Evolutionary conservation across 2,888 invertebrate species (phyloP).

Genomic region (Nomada ferruginata): DNA sequence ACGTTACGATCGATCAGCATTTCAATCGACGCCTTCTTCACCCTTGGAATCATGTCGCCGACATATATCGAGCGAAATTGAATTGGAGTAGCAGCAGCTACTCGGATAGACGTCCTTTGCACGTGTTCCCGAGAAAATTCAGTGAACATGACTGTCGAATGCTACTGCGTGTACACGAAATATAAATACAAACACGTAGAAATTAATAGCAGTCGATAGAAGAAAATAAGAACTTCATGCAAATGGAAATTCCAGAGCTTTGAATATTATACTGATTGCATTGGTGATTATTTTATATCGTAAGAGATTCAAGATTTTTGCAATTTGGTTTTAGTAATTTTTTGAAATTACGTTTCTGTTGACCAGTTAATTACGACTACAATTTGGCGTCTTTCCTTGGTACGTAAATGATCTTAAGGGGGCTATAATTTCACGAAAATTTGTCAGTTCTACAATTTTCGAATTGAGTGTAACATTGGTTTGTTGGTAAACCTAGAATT

Average conservation of each 20-base stretch:
- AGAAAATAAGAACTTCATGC: neutral
- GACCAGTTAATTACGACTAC: too few species aligned
- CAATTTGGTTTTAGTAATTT: too few species aligned
- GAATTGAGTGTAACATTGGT: neutral
- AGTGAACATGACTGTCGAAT: conserved; percentile 63
- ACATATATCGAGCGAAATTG: conserved; percentile 59
- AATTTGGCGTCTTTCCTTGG: too few species aligned
- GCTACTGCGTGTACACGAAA: conserved; percentile 46
- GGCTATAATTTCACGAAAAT: too few species aligned
- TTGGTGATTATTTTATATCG: too few species aligned
- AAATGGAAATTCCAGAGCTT: neutral
- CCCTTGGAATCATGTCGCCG: conserved; percentile 54
- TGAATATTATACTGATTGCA: neutral
- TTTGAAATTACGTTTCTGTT: too few species aligned
- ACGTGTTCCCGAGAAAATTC: conserved; percentile 48
- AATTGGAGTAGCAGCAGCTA: conserved; percentile 47
- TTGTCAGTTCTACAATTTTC: too few species aligned
- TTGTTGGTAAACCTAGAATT: neutral
- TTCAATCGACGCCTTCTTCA: conserved; percentile 51
- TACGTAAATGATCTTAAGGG: too few species aligned
- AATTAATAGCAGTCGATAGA: neutral
- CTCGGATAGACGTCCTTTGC: conserved; percentile 38
- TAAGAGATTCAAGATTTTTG: too few species aligned
- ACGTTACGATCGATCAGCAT: conserved; percentile 64
- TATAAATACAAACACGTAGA: neutral